These are phyloP conservation scores for Xiphias gladius DNA, from an alignment of 2,113 vertebrate genomes.

Conservation along the genomic window DNA sequence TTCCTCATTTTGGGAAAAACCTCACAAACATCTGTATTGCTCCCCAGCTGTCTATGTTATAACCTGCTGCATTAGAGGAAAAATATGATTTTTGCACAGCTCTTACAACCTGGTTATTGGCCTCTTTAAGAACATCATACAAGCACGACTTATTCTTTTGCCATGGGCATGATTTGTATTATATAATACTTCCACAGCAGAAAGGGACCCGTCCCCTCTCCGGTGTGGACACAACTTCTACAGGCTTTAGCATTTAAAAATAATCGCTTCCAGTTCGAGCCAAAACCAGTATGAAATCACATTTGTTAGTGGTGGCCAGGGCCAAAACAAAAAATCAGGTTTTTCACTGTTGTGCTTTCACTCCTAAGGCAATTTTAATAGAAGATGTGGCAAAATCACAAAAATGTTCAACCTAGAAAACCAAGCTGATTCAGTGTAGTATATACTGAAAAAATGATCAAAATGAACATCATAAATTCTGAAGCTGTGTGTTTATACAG, in stretches of 20 bases:
- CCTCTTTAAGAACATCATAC: constrained; percentile 40
- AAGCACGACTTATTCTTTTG: constrained; percentile 33
- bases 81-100: background rate
- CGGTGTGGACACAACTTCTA: background rate
- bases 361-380: constrained; percentile 15
- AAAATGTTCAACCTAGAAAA: constrained; percentile 3
- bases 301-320: background rate
- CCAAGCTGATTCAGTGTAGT: background rate
- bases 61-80: background rate
- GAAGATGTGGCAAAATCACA: background rate
- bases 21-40: background rate
- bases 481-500: background rate
- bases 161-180: constrained; percentile 62
- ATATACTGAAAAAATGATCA: background rate
- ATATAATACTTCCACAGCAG: constrained; percentile 68
- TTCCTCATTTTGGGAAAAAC: background rate
- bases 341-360: background rate
- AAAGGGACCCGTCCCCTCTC: background rate
- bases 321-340: background rate
- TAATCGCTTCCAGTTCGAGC: background rate
- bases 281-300: background rate
- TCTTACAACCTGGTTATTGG: background rate
- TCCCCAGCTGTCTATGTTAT: background rate
- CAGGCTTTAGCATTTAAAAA: constrained; percentile 31
- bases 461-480: background rate